Evolutionary conservation across 2,113 vertebrate species (phyloP).

Genomic region (Psettodes erumei): DNA sequence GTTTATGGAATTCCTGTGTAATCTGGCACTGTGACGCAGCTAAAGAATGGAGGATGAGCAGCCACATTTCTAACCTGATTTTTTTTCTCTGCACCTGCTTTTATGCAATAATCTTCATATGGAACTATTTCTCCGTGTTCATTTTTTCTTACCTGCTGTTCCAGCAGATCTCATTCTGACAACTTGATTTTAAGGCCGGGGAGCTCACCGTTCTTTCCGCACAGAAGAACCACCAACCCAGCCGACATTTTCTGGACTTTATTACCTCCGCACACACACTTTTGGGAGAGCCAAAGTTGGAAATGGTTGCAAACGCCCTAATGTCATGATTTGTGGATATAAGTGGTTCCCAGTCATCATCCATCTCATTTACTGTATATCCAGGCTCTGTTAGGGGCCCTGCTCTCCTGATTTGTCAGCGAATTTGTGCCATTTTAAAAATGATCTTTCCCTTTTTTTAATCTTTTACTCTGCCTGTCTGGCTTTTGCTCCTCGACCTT

Average conservation of each 20-base stretch:
- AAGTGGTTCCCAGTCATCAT: background rate
- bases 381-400: background rate
- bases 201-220: constrained; percentile 1
- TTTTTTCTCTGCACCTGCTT: no score
- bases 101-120: background rate
- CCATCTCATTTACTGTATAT: background rate
- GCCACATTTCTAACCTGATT: no score
- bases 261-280: background rate
- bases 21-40: no score
- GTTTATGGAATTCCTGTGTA: no score
- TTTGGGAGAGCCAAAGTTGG: background rate
- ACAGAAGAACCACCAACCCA: background rate
- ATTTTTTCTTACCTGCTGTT: background rate
- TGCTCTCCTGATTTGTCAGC: constrained; percentile 19
- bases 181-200: background rate
- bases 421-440: constrained; percentile 29
- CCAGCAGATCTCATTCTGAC: background rate
- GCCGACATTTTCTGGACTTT: background rate
- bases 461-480: background rate
- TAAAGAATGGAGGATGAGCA: background rate
- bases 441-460: constrained; percentile 20
- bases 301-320: background rate
- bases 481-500: background rate
- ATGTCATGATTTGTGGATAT: background rate
- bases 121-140: background rate